Conservation (phyloP, 2,113 vertebrate species). For the Ranitomeya imitator region DNA sequence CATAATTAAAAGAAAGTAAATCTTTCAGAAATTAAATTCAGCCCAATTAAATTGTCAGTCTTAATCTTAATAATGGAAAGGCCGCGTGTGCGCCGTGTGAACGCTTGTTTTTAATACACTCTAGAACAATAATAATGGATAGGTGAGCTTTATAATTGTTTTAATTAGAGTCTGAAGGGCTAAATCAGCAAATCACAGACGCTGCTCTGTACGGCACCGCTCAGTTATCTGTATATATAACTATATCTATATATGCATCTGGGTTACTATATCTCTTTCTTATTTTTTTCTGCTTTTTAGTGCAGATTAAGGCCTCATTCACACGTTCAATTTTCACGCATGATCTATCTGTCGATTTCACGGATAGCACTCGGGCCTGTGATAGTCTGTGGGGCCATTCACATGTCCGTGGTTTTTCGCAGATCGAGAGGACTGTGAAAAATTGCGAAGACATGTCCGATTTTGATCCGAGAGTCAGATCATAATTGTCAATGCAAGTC, state of each 20-base stretch:
- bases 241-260: neutral
- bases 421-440: no score
- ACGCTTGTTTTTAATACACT: slow-evolving; percentile 18
- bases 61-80: slow-evolving; percentile 50
- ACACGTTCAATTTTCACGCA: no score
- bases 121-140: slow-evolving; percentile 38
- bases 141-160: slow-evolving; percentile 10
- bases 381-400: no score
- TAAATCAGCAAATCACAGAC: neutral
- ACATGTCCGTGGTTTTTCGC: no score
- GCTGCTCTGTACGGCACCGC: neutral
- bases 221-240: neutral
- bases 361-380: no score
- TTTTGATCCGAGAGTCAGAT: no score
- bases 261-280: neutral
- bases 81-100: neutral
- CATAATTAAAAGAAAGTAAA: slow-evolving; percentile 43
- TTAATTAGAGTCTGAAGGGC: slow-evolving; percentile 15
- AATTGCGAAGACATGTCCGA: no score
- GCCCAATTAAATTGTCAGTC: slow-evolving; percentile 51
- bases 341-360: no score
- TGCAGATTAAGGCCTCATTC: neutral
- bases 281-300: neutral
- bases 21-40: slow-evolving; percentile 46
- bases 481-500: no score